phyloP scores from a whole-genome alignment of 2,888 invertebrate genomes.

The Drosophila mettleri region DNA sequence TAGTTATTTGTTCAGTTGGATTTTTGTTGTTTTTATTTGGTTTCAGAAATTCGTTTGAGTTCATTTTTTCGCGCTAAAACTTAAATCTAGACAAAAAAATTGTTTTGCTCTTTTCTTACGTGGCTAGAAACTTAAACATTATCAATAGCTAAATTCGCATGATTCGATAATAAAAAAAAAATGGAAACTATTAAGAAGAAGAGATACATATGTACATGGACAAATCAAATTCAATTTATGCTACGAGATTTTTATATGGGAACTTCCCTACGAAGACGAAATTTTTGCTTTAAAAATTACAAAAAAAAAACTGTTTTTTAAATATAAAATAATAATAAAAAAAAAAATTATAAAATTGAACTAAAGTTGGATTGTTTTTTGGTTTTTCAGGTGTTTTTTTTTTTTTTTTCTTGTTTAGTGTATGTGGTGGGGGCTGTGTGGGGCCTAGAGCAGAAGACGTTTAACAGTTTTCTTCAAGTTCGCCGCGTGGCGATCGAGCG shows the following conservation, averaged over 20 bases:
- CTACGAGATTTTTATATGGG: conserved; percentile 16
- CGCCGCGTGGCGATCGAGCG: conserved; percentile 56
- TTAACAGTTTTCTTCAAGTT: conserved; percentile 31
- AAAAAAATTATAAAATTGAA: conserved; percentile 59
- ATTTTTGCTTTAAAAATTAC: conserved; percentile 10
- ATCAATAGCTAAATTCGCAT: conserved; percentile 76
- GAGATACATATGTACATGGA: no score
- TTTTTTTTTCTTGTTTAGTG: no score
- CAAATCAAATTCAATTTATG: conserved; percentile 21
- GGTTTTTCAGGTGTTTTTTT: not conserved
- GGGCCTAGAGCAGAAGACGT: not conserved
- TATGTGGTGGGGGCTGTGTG: not conserved
- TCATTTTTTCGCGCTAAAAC: conserved; percentile 77
- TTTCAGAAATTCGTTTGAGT: conserved; percentile 79
- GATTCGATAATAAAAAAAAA: conserved; percentile 46
- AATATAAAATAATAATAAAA: conserved; percentile 4
- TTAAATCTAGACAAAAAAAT: conserved; percentile 77
- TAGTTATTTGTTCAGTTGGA: conserved; percentile 33
- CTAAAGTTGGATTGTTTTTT: conserved; percentile 38
- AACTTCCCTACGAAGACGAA: conserved; percentile 44
- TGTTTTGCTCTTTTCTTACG: conserved; percentile 56
- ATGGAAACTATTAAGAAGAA: not conserved
- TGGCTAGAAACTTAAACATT: conserved; percentile 73
- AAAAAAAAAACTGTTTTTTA: not conserved
- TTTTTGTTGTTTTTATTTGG: conserved; percentile 62